A percentile compares a stretch with the other conserved stretches of the same genome.
These are phyloP conservation scores for Anguilla japonica DNA, from an alignment of 2,113 vertebrate species.

Conservation along the genomic window DNA sequence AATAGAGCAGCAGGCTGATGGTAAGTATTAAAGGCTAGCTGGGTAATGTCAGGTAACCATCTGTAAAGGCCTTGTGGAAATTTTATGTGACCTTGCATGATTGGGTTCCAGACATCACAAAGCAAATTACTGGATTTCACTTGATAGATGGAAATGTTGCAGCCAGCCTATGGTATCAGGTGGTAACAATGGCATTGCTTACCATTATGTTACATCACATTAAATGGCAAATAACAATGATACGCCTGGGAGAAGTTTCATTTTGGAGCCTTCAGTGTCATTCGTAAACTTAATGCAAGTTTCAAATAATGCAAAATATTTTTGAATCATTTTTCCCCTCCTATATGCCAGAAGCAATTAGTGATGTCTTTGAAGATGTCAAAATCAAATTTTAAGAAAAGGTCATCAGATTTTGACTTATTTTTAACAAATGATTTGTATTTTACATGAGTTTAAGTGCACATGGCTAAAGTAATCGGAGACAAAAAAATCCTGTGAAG, in stretches of 20 bases:
- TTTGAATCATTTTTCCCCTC: background rate
- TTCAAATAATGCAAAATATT: background rate
- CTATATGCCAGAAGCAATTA: background rate
- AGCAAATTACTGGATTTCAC: conserved; percentile 45
- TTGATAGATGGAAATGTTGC: conserved; percentile 45
- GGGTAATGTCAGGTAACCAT: conserved; percentile 65
- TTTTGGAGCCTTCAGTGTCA: conserved; percentile 48
- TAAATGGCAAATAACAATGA: conserved; percentile 8
- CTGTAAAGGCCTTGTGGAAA: conserved; percentile 51
- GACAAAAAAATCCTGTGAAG: too few relatives aligned
- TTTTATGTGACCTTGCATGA: conserved; percentile 61
- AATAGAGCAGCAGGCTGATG: conserved; percentile 38
- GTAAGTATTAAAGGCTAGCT: conserved; percentile 54
- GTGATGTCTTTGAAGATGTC: conserved; percentile 1
- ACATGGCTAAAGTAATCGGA: too few relatives aligned
- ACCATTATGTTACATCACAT: too few relatives aligned
- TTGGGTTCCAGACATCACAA: conserved; percentile 48
- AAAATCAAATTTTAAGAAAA: too few relatives aligned
- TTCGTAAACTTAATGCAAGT: conserved; percentile 29
- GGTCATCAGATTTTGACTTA: too few relatives aligned
- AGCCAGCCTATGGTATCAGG: conserved; percentile 2
- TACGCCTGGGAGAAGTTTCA: conserved; percentile 37
- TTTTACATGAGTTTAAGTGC: too few relatives aligned
- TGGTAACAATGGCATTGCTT: too few relatives aligned
- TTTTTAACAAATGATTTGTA: too few relatives aligned